Conservation (phyloP, 2,888 invertebrate genomes). For the Drosophila birchii region DNA sequence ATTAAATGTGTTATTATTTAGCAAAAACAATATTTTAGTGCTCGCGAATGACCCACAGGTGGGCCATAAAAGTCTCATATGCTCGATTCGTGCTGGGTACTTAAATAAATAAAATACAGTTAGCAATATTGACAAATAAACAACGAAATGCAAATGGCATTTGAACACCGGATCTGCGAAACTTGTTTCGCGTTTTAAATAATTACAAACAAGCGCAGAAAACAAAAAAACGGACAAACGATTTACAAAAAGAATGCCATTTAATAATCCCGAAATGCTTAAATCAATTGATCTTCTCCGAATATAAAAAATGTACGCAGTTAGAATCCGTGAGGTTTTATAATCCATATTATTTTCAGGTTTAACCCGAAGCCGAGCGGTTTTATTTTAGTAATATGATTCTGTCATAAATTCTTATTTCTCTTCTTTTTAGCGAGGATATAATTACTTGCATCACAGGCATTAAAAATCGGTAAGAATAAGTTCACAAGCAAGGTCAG, state of each 20-base stretch:
- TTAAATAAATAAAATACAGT: slow-evolving; percentile 43
- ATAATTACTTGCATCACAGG: slow-evolving; percentile 28
- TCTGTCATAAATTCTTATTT: slow-evolving; percentile 16
- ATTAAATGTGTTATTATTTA: not conserved
- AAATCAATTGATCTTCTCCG: slow-evolving; percentile 39
- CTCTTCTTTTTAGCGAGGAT: not conserved
- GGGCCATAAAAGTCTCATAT: slow-evolving; percentile 14
- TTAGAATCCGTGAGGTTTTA: slow-evolving; percentile 30
- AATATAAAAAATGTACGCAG: slow-evolving; percentile 33
- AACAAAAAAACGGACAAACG: slow-evolving; percentile 14
- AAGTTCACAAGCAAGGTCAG: slow-evolving; percentile 25
- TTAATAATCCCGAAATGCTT: slow-evolving; percentile 32
- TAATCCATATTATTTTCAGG: slow-evolving; percentile 25
- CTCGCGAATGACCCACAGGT: slow-evolving; percentile 1
- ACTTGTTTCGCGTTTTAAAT: slow-evolving; percentile 35
- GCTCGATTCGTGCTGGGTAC: slow-evolving; percentile 18
- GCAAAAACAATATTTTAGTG: slow-evolving; percentile 8
- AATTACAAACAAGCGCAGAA: slow-evolving; percentile 34
- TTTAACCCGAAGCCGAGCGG: slow-evolving; percentile 20
- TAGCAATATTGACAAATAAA: slow-evolving; percentile 32
- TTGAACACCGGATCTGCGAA: slow-evolving; percentile 37
- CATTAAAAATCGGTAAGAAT: slow-evolving; percentile 16
- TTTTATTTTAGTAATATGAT: slow-evolving; percentile 23
- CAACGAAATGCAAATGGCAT: slow-evolving; percentile 33
- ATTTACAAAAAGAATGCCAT: slow-evolving; percentile 29